Conservation (phyloP, 2,113 vertebrate genomes). For the Podarcis muralis region DNA sequence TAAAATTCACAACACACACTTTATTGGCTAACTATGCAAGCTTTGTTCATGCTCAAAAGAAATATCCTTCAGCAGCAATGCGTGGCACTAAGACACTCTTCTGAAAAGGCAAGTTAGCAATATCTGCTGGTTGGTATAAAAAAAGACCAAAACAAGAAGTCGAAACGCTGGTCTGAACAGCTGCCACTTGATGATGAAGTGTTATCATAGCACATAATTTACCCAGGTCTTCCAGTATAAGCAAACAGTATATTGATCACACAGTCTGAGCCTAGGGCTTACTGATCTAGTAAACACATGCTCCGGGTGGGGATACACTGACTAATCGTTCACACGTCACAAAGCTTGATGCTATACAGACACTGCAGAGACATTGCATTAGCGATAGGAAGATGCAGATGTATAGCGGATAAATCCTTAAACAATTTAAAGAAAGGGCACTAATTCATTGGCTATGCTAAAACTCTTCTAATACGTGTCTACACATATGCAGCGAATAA, state of each 20-base stretch:
- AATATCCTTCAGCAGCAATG: background rate
- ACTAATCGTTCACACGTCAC: background rate
- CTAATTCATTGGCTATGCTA: background rate
- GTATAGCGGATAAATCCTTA: background rate
- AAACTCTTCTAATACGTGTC: background rate
- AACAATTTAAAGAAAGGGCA: background rate
- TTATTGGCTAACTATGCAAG: background rate
- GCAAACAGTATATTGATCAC: background rate
- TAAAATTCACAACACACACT: background rate
- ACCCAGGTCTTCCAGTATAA: background rate
- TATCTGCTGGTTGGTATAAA: too few species aligned
- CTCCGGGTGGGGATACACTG: background rate
- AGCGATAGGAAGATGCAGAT: background rate
- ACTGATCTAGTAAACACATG: background rate
- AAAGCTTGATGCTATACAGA: background rate
- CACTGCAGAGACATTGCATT: background rate
- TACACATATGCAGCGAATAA: background rate
- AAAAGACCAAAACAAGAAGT: background rate
- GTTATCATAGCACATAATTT: background rate
- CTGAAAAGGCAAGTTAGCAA: background rate
- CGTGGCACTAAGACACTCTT: background rate
- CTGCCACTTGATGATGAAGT: background rate
- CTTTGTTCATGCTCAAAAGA: background rate
- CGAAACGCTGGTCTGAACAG: background rate
- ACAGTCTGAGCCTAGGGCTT: background rate